phyloP scores from a whole-genome alignment of 2,113 vertebrate genomes.

The Puma concolor region DNA sequence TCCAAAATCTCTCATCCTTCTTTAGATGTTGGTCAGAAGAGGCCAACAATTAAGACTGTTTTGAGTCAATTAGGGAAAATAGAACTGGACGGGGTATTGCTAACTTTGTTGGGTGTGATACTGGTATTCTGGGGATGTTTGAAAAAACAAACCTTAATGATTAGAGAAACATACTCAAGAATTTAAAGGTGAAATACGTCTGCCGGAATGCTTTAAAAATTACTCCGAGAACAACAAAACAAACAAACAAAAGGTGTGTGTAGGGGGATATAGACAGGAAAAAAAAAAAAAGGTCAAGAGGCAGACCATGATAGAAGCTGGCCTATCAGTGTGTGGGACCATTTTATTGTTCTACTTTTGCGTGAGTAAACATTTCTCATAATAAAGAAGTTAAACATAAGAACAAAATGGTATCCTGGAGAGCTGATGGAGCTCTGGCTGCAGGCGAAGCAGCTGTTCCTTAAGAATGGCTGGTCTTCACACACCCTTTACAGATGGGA shows the following conservation, averaged over 20 bases:
- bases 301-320: background rate
- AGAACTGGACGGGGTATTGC: background rate
- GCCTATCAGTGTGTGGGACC: fast-evolving
- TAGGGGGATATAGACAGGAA: no score
- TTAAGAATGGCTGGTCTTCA: background rate
- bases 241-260: background rate
- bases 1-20: background rate
- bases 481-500: background rate
- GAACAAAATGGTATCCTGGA: background rate
- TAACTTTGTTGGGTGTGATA: background rate
- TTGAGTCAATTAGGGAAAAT: background rate
- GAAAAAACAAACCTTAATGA: background rate
- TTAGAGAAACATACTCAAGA: background rate
- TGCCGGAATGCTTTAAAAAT: background rate
- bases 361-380: background rate
- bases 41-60: background rate
- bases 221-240: background rate
- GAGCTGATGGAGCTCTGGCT: background rate
- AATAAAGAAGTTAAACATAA: background rate
- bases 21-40: background rate
- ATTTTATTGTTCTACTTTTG: background rate
- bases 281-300: background rate
- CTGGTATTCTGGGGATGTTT: background rate
- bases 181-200: background rate
- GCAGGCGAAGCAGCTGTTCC: background rate